A percentile compares a stretch with the other conserved stretches of the same genome.
Conservation (phyloP, 2,797 vertebrate species). For the Salmo trutta region DNA sequence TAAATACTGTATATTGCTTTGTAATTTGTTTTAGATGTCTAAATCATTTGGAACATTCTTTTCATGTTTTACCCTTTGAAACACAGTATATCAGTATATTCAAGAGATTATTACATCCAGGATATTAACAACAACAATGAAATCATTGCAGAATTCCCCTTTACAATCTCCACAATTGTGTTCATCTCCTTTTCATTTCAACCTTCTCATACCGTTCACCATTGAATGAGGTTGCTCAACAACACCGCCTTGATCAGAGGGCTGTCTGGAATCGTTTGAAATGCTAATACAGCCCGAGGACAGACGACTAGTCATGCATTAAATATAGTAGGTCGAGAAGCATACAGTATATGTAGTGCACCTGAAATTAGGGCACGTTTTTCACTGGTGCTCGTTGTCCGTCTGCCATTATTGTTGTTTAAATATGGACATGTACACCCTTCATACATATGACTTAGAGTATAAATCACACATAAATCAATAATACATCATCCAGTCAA, state of each 20-base stretch:
- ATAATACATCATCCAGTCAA: not conserved
- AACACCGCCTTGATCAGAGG: constrained; percentile 26
- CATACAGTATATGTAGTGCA: not conserved
- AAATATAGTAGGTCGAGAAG: not conserved
- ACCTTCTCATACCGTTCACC: constrained; percentile 3
- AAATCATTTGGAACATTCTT: not conserved
- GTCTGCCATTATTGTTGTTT: not conserved
- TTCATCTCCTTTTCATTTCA: not conserved
- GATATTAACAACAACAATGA: not conserved
- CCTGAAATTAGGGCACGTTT: not conserved
- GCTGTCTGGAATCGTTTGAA: constrained; percentile 37
- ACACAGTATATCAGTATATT: constrained; percentile 2
- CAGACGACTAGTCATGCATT: constrained; percentile 33
- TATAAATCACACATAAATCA: not conserved
- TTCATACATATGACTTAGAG: not conserved
- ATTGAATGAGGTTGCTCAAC: constrained; percentile 23
- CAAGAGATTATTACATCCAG: not conserved
- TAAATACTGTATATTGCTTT: not conserved
- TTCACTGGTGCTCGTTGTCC: not conserved
- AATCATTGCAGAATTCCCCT: not conserved
- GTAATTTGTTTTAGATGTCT: not conserved
- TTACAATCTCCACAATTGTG: not conserved
- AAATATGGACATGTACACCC: constrained; percentile 2
- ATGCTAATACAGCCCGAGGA: constrained; percentile 43
- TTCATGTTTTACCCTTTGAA: not conserved